Percentiles rank a stretch among this genome's conserved stretches.
These are phyloP conservation scores for Microdon myrmicae DNA, from an alignment of 2,888 invertebrate genomes.

Conservation along the genomic window DNA sequence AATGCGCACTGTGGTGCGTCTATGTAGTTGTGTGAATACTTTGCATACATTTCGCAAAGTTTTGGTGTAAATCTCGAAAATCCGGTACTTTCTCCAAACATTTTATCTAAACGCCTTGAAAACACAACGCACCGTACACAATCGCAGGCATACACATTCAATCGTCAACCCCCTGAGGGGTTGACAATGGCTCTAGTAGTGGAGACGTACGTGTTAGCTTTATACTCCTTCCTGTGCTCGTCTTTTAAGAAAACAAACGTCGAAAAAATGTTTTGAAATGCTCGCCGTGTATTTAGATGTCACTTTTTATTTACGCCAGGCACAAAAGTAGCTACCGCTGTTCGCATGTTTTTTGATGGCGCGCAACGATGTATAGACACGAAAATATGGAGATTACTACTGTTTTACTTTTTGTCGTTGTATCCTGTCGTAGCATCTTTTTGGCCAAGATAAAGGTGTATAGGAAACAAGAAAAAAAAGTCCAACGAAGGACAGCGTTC, in stretches of 20 bases:
- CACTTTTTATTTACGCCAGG: conserved; percentile 47
- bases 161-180: no score
- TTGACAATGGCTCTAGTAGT: conserved; percentile 25
- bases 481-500: conserved; percentile 29
- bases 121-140: conserved; percentile 18
- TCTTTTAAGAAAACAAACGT: conserved; percentile 19
- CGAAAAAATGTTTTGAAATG: conserved; percentile 42
- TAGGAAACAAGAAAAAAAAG: no score
- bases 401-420: conserved; percentile 5
- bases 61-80: conserved; percentile 53
- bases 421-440: no score
- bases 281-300: conserved; percentile 49
- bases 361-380: conserved; percentile 6
- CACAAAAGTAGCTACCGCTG: conserved; percentile 32
- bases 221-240: conserved; percentile 41
- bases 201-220: conserved; percentile 49
- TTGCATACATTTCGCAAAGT: conserved; percentile 48
- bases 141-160: no score
- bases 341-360: conserved; percentile 32
- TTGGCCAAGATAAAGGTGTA: no score
- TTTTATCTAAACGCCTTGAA: conserved; percentile 50
- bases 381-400: conserved; percentile 15
- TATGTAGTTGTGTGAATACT: conserved; percentile 16
- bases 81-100: conserved; percentile 51
- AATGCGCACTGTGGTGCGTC: conserved; percentile 17